These are phyloP conservation scores for Osmerus eperlanus DNA, from an alignment of 2,113 vertebrate species.

Conservation along the genomic window DNA sequence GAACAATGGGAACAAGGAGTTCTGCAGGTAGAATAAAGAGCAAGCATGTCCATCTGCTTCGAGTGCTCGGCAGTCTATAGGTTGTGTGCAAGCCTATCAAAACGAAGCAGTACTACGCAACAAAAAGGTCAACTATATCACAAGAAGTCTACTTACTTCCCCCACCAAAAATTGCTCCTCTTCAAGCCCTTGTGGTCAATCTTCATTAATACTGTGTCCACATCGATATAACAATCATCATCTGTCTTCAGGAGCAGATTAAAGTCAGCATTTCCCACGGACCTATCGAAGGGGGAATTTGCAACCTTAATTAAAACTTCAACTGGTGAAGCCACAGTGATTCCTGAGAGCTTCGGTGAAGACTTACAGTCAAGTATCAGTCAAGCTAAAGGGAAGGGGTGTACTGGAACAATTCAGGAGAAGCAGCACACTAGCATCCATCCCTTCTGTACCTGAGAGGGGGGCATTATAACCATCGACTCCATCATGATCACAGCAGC, in stretches of 20 bases:
- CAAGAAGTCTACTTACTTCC: slow-evolving; percentile 82
- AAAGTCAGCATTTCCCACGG: slow-evolving; percentile 82
- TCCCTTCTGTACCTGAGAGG: too few relatives aligned
- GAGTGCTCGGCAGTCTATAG: background rate
- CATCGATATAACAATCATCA: slow-evolving; percentile 94
- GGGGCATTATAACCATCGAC: too few relatives aligned
- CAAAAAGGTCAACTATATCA: background rate
- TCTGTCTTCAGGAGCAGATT: slow-evolving; percentile 92
- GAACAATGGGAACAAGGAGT: background rate
- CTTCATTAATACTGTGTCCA: slow-evolving; percentile 86
- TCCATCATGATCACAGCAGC: too few relatives aligned
- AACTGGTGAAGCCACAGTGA: slow-evolving; percentile 13
- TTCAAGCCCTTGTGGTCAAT: slow-evolving; percentile 79
- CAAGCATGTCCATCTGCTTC: background rate
- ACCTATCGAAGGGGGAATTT: slow-evolving; percentile 72
- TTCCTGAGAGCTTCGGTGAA: slow-evolving; percentile 32
- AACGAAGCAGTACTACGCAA: too few relatives aligned
- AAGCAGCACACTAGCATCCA: too few relatives aligned
- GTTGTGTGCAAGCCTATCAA: too few relatives aligned
- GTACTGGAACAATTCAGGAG: background rate
- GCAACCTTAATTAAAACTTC: slow-evolving; percentile 54
- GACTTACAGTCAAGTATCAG: slow-evolving; percentile 46
- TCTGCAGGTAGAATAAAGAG: slow-evolving; percentile 1
- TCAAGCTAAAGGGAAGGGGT: slow-evolving; percentile 16
- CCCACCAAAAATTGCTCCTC: slow-evolving; percentile 92